Evolutionary conservation across 2,888 invertebrate species (phyloP).

Genomic region (Pachycephus smyrnensis): DNA sequence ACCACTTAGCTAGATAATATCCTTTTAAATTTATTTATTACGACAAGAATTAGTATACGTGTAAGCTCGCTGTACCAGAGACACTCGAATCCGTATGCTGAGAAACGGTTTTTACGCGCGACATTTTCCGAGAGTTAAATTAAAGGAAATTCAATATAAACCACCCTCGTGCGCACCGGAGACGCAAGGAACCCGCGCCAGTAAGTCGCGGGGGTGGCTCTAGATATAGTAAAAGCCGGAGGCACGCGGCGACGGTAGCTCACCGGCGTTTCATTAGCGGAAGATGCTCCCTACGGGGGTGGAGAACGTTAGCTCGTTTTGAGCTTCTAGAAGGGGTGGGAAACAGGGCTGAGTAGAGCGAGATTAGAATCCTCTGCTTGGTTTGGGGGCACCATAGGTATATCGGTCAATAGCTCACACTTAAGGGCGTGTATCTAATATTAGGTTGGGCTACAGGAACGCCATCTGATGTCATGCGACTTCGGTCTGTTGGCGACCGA

Average conservation of each 20-base stretch:
- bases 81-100: not conserved
- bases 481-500: not conserved
- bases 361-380: constrained; percentile 62
- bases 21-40: not conserved
- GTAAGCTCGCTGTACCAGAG: not conserved
- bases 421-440: constrained; percentile 41
- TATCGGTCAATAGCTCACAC: constrained; percentile 49
- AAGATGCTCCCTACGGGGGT: constrained; percentile 62
- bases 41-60: not conserved
- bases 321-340: constrained; percentile 31
- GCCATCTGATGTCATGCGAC: not conserved
- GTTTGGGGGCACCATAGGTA: constrained; percentile 41
- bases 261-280: constrained; percentile 66
- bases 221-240: constrained; percentile 50
- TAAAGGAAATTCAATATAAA: constrained; percentile 57
- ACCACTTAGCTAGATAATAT: not conserved
- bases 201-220: constrained; percentile 45
- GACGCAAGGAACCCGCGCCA: constrained; percentile 24
- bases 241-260: constrained; percentile 65
- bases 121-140: constrained; percentile 32
- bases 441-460: constrained; percentile 8
- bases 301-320: constrained; percentile 38
- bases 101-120: not conserved
- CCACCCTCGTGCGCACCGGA: constrained; percentile 18
- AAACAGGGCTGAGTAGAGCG: constrained; percentile 43